A percentile compares a stretch with the other conserved stretches of the same genome.
These are phyloP conservation scores for Hirtodrosophila trivittata DNA, from an alignment of 2,888 invertebrate genomes.

Conservation along the genomic window DNA sequence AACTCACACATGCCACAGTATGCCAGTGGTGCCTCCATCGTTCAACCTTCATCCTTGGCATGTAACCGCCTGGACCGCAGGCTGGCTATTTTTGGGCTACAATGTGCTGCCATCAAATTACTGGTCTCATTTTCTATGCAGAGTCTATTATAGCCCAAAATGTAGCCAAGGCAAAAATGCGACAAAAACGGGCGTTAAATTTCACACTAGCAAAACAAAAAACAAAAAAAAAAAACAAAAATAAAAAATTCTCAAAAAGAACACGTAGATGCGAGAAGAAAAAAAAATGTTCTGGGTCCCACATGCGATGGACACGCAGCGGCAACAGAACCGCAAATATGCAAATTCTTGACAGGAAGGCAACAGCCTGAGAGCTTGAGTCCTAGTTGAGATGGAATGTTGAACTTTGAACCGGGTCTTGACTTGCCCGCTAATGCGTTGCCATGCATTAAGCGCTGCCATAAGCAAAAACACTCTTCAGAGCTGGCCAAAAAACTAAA, in stretches of 20 bases:
- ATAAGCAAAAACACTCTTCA: slow-evolving; percentile 32
- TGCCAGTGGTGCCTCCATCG: neutral
- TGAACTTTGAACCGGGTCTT: slow-evolving; percentile 66
- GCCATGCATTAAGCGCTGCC: slow-evolving; percentile 39
- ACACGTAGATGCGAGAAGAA: neutral
- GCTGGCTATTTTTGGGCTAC: slow-evolving; percentile 62
- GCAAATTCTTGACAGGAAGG: slow-evolving; percentile 69
- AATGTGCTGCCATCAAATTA: slow-evolving; percentile 76
- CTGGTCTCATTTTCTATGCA: slow-evolving; percentile 74
- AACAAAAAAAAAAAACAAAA: slow-evolving; percentile 13
- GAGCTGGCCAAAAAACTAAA: slow-evolving; percentile 15
- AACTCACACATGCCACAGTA: slow-evolving; percentile 14
- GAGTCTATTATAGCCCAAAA: slow-evolving; percentile 69
- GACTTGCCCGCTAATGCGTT: slow-evolving; percentile 58
- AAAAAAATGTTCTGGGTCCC: slow-evolving; percentile 36
- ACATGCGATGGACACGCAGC: slow-evolving; percentile 68
- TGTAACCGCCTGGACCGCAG: slow-evolving; percentile 49
- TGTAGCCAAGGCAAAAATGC: slow-evolving; percentile 66
- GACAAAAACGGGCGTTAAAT: slow-evolving; percentile 73
- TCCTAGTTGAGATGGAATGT: slow-evolving; percentile 46
- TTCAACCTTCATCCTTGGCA: neutral
- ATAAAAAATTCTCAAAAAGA: slow-evolving; percentile 8
- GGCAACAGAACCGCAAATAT: slow-evolving; percentile 67
- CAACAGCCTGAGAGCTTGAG: slow-evolving; percentile 34
- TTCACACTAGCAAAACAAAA: slow-evolving; percentile 59